These are phyloP conservation scores for Anas flavirostris DNA, from an alignment of 2,797 vertebrate species.

Conservation along the genomic window DNA sequence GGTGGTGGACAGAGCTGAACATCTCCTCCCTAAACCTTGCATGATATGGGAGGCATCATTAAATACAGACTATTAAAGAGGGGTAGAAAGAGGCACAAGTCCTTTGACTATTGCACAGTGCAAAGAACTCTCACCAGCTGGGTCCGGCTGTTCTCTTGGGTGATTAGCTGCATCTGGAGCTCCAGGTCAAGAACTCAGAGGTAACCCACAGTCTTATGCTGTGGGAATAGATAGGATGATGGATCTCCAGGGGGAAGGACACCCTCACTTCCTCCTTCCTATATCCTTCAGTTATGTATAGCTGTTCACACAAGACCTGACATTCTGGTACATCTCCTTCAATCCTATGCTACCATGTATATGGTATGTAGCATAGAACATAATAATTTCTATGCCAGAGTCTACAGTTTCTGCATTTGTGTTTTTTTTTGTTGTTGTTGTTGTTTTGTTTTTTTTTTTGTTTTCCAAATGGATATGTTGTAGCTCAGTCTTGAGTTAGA, in stretches of 20 bases:
- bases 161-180: not conserved
- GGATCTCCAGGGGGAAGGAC: not conserved
- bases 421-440: not conserved
- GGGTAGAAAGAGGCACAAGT: not conserved
- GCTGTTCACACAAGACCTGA: not conserved
- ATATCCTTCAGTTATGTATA: not conserved
- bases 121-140: not conserved
- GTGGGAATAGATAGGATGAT: not conserved
- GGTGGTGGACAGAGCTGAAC: not conserved
- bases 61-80: not conserved
- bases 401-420: not conserved
- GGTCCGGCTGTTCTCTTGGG: not conserved
- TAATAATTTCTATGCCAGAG: not conserved
- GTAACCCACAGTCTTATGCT: not conserved
- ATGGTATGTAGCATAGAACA: accelerated
- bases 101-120: not conserved
- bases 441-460: not conserved
- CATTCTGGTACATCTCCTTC: not conserved
- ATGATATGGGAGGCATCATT: not conserved
- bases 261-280: not conserved
- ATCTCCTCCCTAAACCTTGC: not conserved
- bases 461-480: not conserved
- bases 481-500: not conserved
- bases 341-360: not conserved
- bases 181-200: not conserved